Evolutionary conservation across 2,797 vertebrate genomes (phyloP), one percentile per base, ranked within the genome.

Genomic region (Ceyx erithaca): DNA sequence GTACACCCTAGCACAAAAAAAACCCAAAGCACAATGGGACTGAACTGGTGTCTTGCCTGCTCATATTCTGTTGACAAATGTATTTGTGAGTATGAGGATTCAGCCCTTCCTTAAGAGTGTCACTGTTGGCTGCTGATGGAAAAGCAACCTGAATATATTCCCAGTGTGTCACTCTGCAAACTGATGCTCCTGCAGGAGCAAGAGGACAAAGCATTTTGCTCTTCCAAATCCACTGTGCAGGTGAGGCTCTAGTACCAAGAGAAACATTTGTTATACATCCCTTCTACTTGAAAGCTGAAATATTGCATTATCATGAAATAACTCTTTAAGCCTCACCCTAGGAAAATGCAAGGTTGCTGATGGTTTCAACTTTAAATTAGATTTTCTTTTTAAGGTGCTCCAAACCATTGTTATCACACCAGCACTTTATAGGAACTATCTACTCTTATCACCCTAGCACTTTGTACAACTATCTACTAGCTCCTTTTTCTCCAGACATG

Each of bases 371-470:
- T 85, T 92, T 45, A 10, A 40, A 87, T 54, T 37, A 21, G 19
- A 13, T 41, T 90, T 90, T 75, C 64, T 95, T 93, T 85, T 78
- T 58, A 71, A 89, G 67, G 84, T 61, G 40, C 81, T 95, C 93
- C 87, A 96, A 92, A 87, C 69, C 41, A 70, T 70, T 63, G 71
- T 66, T 92, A 89, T 87, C 64, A 81, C 5, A 7, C 40, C 83
- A 49, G n/a, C 80, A 86, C 69, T 80, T 93, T 57, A 46, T 70
- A 89, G 37, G 37, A 40, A 15, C 37, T 40, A 40, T 40, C 37
- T 40, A 40, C 37, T 40, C 14, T 66, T 92, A 89, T 87, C 64
- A 81, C 5, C 7, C 40, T 85, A 49, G n/a, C 80, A 86, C 69
- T 80, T 93, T 54, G 45, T 72, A 89, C 69, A 93, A 73, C 68